These are phyloP conservation scores for Chrysina gloriosa DNA, from an alignment of 2,888 invertebrate genomes.

Conservation along the genomic window DNA sequence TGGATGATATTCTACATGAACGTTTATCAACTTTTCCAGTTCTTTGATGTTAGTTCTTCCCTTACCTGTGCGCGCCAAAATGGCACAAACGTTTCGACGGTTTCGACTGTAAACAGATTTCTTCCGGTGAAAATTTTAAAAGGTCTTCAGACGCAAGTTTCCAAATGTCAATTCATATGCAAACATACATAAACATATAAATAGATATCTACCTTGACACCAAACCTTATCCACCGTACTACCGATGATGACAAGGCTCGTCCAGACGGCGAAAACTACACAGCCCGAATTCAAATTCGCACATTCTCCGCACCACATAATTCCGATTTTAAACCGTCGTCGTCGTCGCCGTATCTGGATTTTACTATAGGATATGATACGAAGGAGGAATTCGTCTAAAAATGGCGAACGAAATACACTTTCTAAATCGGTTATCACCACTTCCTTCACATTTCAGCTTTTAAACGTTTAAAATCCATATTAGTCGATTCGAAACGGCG, in stretches of 20 bases:
- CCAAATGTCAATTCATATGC: background rate
- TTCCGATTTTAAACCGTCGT: background rate
- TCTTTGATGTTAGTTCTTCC: too few species aligned
- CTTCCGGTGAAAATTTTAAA: background rate
- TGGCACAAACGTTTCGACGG: too few species aligned
- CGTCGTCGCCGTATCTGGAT: background rate
- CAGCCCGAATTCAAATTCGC: background rate
- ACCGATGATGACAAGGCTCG: background rate
- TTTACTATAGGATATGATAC: background rate
- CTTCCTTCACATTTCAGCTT: slow-evolving; percentile 4
- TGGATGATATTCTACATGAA: too few species aligned
- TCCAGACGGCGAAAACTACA: slow-evolving; percentile 8
- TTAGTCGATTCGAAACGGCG: background rate
- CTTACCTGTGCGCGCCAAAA: too few species aligned
- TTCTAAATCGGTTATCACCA: slow-evolving; percentile 3
- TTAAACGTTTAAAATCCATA: background rate
- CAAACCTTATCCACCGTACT: slow-evolving; percentile 7
- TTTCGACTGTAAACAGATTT: too few species aligned
- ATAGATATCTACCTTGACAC: background rate
- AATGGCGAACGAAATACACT: background rate
- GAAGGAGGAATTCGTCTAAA: background rate
- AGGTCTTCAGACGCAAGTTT: background rate
- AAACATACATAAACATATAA: background rate
- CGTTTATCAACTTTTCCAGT: too few species aligned
- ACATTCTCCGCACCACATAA: slow-evolving; percentile 8